phyloP scores from a whole-genome alignment of 2,888 invertebrate species.

The Pogonocherus hispidulus region DNA sequence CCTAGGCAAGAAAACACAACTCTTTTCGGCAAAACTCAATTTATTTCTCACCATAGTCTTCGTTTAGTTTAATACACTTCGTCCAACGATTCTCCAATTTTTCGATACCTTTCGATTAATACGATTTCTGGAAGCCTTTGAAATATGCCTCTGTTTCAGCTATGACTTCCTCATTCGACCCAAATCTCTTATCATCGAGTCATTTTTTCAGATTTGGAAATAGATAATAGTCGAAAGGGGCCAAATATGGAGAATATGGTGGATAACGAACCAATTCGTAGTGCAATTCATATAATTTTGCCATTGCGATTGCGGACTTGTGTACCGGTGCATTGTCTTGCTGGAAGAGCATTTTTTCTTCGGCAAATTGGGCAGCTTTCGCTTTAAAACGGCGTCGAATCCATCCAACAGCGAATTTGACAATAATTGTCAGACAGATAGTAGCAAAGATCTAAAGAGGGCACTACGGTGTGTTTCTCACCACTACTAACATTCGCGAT shows the following conservation, averaged over 20 bases:
- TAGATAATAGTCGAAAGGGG: slow-evolving; percentile 12
- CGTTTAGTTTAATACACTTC: neutral
- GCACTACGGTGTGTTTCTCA: too few species aligned
- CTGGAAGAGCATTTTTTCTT: slow-evolving; percentile 36
- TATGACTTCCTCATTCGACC: neutral
- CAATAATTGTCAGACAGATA: too few species aligned
- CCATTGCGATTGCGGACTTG: slow-evolving; percentile 30
- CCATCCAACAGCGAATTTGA: too few species aligned
- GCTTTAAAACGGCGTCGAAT: too few species aligned
- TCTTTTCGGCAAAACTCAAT: too few species aligned
- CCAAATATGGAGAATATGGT: slow-evolving; percentile 32
- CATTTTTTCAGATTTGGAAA: neutral
- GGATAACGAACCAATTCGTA: slow-evolving; percentile 33
- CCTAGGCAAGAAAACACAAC: too few species aligned
- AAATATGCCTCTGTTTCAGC: neutral
- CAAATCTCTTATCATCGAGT: neutral
- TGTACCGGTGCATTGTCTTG: slow-evolving; percentile 35
- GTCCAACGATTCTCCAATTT: neutral
- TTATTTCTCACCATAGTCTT: slow-evolving; percentile 10
- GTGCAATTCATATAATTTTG: slow-evolving; percentile 35
- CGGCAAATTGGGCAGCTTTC: slow-evolving; percentile 39
- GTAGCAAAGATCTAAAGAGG: too few species aligned
- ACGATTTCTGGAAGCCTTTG: too few species aligned
- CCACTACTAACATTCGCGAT: too few species aligned
- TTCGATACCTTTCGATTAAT: neutral